Percentiles rank a stretch among this genome's conserved stretches.
Conservation (phyloP, 2,113 vertebrate species). For the Microcebus griseorufus region DNA sequence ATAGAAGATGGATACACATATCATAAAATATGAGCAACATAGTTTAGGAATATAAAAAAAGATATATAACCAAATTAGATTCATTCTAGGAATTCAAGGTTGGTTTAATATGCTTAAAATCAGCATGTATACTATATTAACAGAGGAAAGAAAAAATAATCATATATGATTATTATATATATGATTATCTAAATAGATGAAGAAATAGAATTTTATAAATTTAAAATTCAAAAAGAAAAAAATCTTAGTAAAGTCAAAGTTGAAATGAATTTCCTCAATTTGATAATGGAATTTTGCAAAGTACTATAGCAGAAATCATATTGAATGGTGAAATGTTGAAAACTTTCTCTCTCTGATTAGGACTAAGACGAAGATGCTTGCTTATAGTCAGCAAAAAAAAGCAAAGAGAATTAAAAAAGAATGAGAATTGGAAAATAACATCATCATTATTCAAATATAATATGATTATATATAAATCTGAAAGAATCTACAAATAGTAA, state of each 20-base stretch:
- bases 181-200: neutral
- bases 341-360: neutral
- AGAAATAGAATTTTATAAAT: neutral
- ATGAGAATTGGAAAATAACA: neutral
- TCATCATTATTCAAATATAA: neutral
- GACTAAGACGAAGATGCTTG: neutral
- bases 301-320: neutral
- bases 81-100: neutral
- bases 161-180: neutral
- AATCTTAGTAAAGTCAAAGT: neutral
- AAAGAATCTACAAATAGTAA: neutral
- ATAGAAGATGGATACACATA: neutral
- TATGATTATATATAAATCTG: neutral
- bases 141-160: neutral
- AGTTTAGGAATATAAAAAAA: neutral
- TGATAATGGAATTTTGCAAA: neutral
- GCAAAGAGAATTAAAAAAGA: neutral
- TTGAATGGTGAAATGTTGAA: neutral
- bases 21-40: neutral
- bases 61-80: neutral
- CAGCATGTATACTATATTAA: neutral
- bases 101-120: neutral
- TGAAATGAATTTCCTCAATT: neutral
- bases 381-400: neutral
- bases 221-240: neutral